These are phyloP conservation scores for Macquaria australasica DNA, from an alignment of 2,113 vertebrate genomes.

Conservation along the genomic window DNA sequence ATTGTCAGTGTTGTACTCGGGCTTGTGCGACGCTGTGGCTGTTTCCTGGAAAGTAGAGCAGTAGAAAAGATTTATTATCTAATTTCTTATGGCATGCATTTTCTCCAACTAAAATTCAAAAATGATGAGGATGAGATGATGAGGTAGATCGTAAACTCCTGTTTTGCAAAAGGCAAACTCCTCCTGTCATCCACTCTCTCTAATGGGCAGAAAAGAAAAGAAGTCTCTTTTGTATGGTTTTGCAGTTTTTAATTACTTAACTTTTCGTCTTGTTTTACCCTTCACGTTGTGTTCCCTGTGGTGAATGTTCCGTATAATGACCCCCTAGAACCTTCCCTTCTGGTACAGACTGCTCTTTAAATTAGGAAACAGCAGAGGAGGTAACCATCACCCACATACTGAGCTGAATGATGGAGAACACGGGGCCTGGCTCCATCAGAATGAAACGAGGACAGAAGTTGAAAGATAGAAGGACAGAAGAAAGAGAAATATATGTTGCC, in stretches of 20 bases:
- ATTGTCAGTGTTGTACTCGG: not conserved
- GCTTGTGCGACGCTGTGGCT: not conserved
- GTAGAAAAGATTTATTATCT: not conserved
- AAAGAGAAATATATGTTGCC: constrained; percentile 32
- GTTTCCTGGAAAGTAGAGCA: constrained; percentile 4
- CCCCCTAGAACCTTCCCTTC: constrained; percentile 42
- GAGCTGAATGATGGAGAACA: constrained; percentile 35
- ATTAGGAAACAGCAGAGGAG: constrained; percentile 48
- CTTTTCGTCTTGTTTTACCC: constrained; percentile 40
- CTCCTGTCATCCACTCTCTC: not conserved
- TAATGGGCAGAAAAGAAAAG: constrained; percentile 23
- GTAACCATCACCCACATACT: constrained; percentile 35
- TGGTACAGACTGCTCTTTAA: constrained; percentile 55
- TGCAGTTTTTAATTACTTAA: constrained; percentile 53
- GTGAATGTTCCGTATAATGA: constrained; percentile 40
- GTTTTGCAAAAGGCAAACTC: constrained; percentile 6
- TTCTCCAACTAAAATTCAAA: not conserved
- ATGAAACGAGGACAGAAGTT: constrained; percentile 55
- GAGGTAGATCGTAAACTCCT: constrained; percentile 25
- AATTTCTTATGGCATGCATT: not conserved
- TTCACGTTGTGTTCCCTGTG: constrained; percentile 44
- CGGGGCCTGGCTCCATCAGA: constrained; percentile 44
- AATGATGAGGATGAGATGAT: not conserved
- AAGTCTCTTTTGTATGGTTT: constrained; percentile 20
- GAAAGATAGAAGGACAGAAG: not conserved